Conservation (phyloP, 2,113 vertebrate genomes). For the cattle (Bos taurus) region DNA sequence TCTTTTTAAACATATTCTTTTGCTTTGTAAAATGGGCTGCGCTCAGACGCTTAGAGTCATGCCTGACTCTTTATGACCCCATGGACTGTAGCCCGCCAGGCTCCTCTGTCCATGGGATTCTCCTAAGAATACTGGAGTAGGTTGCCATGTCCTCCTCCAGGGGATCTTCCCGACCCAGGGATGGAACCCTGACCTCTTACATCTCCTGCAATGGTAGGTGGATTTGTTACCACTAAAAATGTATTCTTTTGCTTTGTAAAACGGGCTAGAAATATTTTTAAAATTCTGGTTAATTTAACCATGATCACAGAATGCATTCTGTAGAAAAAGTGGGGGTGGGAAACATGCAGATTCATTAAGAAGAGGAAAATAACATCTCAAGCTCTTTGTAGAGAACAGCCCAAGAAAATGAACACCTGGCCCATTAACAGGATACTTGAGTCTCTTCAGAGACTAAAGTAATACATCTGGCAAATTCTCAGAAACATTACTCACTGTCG, state of each 20-base stretch:
- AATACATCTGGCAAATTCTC: background rate
- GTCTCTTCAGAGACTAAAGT: background rate
- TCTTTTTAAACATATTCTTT: conserved; percentile 8
- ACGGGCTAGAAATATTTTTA: background rate
- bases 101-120: background rate
- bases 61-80: background rate
- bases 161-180: background rate
- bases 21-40: conserved; percentile 18
- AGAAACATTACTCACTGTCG: background rate
- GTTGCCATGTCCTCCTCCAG: background rate
- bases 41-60: accelerated
- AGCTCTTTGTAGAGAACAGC: background rate
- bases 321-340: background rate
- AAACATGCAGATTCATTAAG: background rate
- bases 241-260: conserved; percentile 43
- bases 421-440: background rate
- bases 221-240: background rate
- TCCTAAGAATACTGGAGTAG: background rate
- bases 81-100: background rate
- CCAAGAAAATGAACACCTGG: background rate
- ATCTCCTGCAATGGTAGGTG: accelerated
- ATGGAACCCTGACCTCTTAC: background rate
- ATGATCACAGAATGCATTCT: background rate
- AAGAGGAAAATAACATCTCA: background rate
- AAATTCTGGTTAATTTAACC: background rate